Evolutionary conservation across 2,797 vertebrate species (phyloP).

Genomic region (Amphiprion clarkii): DNA sequence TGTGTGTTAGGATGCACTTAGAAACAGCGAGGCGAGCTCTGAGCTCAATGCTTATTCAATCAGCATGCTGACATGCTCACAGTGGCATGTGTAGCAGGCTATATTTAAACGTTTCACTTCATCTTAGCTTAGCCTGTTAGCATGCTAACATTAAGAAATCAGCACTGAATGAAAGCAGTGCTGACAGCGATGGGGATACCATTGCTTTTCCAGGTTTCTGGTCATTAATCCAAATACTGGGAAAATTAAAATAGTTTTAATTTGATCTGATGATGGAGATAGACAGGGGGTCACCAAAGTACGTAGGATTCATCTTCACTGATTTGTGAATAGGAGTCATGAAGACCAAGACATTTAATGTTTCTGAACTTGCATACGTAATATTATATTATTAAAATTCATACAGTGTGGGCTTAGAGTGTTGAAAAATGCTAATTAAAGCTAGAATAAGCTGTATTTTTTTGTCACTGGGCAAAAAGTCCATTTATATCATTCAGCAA

Average conservation of each 20-base stretch:
- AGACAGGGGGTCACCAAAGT: too few relatives aligned
- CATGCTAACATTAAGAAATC: background rate
- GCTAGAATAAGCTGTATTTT: too few relatives aligned
- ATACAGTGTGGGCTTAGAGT: too few relatives aligned
- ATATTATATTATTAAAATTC: too few relatives aligned
- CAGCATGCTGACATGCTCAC: background rate
- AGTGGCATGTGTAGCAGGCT: background rate
- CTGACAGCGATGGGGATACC: too few relatives aligned
- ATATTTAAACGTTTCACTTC: background rate
- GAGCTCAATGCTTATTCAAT: background rate
- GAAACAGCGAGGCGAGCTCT: background rate
- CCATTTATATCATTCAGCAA: too few relatives aligned
- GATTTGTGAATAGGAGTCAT: background rate
- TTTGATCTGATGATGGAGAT: too few relatives aligned
- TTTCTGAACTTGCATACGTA: too few relatives aligned
- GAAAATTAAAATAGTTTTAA: background rate
- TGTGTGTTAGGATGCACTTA: background rate
- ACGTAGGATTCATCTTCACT: background rate
- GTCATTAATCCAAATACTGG: background rate
- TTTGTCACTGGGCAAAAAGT: too few relatives aligned
- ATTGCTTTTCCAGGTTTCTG: too few relatives aligned
- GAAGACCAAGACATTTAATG: too few relatives aligned
- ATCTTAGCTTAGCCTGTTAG: background rate
- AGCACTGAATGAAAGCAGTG: background rate
- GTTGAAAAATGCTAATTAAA: too few relatives aligned